Evolutionary conservation across 1,140 invertebrate genomes (phyloP).

Genomic region (Tyrophagus putrescentiae): DNA sequence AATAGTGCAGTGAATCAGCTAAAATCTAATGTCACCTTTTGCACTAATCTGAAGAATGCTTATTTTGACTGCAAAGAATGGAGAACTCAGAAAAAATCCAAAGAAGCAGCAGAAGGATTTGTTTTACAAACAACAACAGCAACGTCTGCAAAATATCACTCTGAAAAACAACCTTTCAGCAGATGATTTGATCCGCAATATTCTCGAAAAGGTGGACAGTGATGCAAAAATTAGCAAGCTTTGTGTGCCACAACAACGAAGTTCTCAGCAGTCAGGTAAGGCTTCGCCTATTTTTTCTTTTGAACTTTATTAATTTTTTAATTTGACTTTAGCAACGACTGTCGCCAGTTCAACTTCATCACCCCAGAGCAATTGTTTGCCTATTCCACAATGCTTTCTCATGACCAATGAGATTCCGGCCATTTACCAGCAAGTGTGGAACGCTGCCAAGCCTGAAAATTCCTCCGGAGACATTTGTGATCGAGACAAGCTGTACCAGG

Average conservation of each 20-base stretch:
- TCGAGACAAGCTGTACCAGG: constrained; percentile 44
- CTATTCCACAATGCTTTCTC: constrained; percentile 14
- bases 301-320: not conserved
- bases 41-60: no score
- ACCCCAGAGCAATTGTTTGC: not conserved
- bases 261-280: not conserved
- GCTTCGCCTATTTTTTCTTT: not conserved
- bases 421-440: constrained; percentile 14
- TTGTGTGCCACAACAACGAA: not conserved
- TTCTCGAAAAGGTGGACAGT: constrained; percentile 15
- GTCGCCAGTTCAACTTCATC: not conserved
- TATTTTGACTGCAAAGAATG: no score
- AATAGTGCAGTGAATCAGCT: no score
- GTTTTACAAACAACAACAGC: constrained; percentile 14
- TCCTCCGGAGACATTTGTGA: constrained; percentile 28
- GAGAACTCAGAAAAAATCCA: not conserved
- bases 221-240: constrained; percentile 17
- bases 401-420: not conserved
- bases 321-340: not conserved
- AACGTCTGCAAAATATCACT: not conserved
- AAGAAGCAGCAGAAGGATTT: not conserved
- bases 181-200: constrained; percentile 15
- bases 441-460: not conserved
- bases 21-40: no score
- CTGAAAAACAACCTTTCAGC: constrained; percentile 8